Percentiles rank a stretch among this genome's conserved stretches.
Evolutionary conservation across 2,113 vertebrate species (phyloP).

Genomic region (Diadophis punctatus): DNA sequence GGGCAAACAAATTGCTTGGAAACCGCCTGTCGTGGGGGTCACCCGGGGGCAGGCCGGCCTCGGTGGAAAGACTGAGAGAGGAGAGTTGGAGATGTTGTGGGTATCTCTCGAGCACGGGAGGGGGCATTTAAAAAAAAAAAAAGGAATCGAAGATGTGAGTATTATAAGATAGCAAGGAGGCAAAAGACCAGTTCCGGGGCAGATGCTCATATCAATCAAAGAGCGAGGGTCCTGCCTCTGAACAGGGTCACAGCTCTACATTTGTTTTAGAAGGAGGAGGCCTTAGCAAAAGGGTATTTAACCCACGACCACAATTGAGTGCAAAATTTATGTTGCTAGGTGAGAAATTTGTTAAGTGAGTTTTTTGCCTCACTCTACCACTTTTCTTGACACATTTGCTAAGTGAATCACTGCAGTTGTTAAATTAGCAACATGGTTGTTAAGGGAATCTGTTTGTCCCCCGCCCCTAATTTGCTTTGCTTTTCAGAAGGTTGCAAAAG

Average conservation of each 20-base stretch:
- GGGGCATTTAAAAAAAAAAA: not conserved
- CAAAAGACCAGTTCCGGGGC: not conserved
- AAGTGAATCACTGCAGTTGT: too few relatives aligned
- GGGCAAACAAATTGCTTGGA: slow-evolving; percentile 10
- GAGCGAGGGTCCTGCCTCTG: not conserved
- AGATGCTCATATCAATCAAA: not conserved
- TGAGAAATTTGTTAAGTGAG: too few relatives aligned
- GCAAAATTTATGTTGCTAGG: too few relatives aligned
- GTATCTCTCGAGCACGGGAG: not conserved
- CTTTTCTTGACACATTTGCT: too few relatives aligned
- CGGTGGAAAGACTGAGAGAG: not conserved
- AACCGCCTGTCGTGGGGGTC: not conserved
- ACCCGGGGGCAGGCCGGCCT: not conserved
- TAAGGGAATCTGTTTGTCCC: too few relatives aligned
- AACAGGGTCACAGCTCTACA: not conserved
- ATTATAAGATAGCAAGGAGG: not conserved
- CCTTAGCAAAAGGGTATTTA: not conserved
- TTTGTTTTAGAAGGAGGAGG: not conserved
- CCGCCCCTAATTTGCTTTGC: too few relatives aligned
- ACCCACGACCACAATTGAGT: too few relatives aligned
- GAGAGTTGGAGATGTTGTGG: not conserved
- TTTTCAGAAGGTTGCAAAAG: too few relatives aligned
- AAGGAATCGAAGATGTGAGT: not conserved
- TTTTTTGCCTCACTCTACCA: too few relatives aligned
- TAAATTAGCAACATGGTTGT: too few relatives aligned